Evolutionary conservation across 2,888 invertebrate species (phyloP).

Genomic region (Amorpha juglandis): DNA sequence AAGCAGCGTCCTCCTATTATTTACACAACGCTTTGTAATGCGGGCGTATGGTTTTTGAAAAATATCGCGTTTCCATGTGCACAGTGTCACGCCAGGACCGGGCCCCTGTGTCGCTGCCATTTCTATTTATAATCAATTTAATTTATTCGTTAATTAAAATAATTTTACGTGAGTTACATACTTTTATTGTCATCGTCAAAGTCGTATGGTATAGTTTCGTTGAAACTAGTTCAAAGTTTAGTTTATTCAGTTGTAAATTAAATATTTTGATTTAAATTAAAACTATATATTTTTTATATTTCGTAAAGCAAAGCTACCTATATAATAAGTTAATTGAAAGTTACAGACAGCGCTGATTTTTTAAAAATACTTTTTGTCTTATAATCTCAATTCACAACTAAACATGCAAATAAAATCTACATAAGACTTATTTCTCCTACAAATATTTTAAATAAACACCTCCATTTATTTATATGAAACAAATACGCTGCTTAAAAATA

Average conservation of each 20-base stretch:
- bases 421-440: too few species aligned
- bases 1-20: conserved; percentile 83
- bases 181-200: not conserved
- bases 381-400: too few species aligned
- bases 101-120: not conserved
- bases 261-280: too few species aligned
- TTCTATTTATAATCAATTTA: not conserved
- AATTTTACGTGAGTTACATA: not conserved
- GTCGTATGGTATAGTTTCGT: not conserved
- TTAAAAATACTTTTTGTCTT: too few species aligned
- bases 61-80: conserved; percentile 78
- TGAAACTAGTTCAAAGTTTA: not conserved
- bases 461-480: not conserved
- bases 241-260: not conserved
- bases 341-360: too few species aligned
- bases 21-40: conserved; percentile 81
- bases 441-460: too few species aligned
- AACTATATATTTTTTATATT: too few species aligned
- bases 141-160: not conserved
- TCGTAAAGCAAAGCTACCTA: too few species aligned
- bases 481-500: not conserved
- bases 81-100: conserved; percentile 36
- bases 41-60: conserved; percentile 78
- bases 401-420: too few species aligned
- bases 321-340: too few species aligned